A percentile compares a stretch with the other conserved stretches of the same genome.
phyloP scores from a whole-genome alignment of 2,113 vertebrate species.

The Petrocephalus zakoni region DNA sequence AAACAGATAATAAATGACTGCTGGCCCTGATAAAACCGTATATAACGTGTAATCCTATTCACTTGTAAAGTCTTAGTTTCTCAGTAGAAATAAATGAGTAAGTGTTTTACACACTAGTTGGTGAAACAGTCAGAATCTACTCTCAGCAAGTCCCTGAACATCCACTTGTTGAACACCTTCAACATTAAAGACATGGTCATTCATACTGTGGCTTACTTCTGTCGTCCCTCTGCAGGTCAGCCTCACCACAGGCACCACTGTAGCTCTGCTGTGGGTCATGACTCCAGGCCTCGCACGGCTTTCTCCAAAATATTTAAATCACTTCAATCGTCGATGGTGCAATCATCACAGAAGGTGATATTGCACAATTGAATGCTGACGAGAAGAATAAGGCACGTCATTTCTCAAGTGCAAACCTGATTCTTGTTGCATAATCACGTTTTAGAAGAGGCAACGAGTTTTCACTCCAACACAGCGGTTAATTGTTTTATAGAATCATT shows the following conservation, averaged over 20 bases:
- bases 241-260: background rate
- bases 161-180: background rate
- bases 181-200: background rate
- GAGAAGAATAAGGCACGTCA: background rate
- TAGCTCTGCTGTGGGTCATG: background rate
- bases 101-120: background rate
- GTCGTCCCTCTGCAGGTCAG: too few relatives aligned
- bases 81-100: background rate
- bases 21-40: background rate
- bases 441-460: background rate
- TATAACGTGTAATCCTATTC: background rate
- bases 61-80: background rate
- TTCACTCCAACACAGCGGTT: background rate
- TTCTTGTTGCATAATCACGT: background rate
- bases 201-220: background rate
- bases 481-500: conserved; percentile 1
- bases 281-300: background rate
- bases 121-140: background rate
- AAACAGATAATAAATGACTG: background rate
- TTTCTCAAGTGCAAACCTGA: background rate
- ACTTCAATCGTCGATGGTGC: background rate
- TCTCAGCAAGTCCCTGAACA: background rate
- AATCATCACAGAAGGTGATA: background rate
- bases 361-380: background rate
- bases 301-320: background rate